These are phyloP conservation scores for Clytia hemisphaerica DNA, from an alignment of 30 jellyfish, hydroid and myxozoan species.

Conservation along the genomic window DNA sequence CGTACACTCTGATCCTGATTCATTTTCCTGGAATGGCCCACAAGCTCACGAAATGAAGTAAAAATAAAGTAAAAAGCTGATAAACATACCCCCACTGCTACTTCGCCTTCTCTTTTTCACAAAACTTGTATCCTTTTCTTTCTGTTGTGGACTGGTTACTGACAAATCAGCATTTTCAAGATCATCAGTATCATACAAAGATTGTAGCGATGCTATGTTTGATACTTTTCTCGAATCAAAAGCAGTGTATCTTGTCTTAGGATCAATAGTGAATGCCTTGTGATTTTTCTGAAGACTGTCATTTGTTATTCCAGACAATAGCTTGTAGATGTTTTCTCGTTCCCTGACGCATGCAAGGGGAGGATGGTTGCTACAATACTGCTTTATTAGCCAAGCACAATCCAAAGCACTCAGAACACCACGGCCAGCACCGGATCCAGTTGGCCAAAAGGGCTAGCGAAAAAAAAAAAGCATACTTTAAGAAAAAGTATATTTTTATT, in stretches of 20 bases:
- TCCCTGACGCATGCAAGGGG: slow-evolving; percentile 84
- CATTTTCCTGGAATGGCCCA: no score
- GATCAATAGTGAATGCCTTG: slow-evolving; percentile 88
- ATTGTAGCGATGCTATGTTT: slow-evolving; percentile 51
- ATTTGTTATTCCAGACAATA: slow-evolving; percentile 74
- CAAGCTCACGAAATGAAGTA: no score
- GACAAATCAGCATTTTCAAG: slow-evolving; percentile 80
- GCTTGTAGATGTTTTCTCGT: slow-evolving; percentile 87
- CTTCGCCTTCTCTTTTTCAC: slow-evolving; percentile 32
- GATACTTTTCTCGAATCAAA: slow-evolving; percentile 47
- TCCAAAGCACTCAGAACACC: slow-evolving; percentile 94
- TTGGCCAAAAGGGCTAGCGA: slow-evolving; percentile 99
- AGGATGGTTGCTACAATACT: slow-evolving; percentile 60
- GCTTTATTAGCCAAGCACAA: slow-evolving; percentile 93
- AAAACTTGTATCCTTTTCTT: slow-evolving; percentile 46
- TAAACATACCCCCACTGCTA: no score
- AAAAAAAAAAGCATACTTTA: neutral
- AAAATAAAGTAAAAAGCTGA: no score
- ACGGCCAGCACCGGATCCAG: slow-evolving; percentile 98
- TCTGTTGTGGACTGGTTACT: slow-evolving; percentile 48
- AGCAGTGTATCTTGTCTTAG: slow-evolving; percentile 80
- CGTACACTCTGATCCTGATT: no score
- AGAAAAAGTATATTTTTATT: no score
- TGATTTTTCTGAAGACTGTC: slow-evolving; percentile 75
- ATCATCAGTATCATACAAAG: slow-evolving; percentile 87